Evolutionary conservation across 35 echinoderm and acorn worm species (phyloP).

Genomic region (Eucidaris tribuloides): DNA sequence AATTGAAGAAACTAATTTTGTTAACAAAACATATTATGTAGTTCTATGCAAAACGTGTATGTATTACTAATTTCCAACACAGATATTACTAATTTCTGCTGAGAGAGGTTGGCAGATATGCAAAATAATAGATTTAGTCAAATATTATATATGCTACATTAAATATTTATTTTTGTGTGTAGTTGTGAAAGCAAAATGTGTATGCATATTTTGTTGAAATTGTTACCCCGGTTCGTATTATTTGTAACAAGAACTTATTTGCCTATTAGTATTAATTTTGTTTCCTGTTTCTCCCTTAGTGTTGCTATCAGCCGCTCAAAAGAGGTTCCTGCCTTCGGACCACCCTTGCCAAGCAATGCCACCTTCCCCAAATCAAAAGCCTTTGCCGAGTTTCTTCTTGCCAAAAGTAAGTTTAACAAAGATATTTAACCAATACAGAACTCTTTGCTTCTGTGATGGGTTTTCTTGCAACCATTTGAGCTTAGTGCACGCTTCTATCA

Average conservation of each 20-base stretch:
- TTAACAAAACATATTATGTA: too few relatives aligned
- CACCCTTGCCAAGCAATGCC: constrained; percentile 59
- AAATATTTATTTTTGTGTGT: background rate
- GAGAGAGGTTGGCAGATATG: too few relatives aligned
- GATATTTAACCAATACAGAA: too few relatives aligned
- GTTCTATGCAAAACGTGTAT: too few relatives aligned
- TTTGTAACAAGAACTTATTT: background rate
- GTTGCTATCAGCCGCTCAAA: constrained; percentile 97
- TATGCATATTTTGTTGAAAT: background rate
- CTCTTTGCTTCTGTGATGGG: too few relatives aligned
- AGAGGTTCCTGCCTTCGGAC: constrained; percentile 83
- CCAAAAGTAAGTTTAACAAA: constrained; percentile 96
- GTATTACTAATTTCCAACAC: too few relatives aligned
- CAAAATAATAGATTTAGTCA: too few relatives aligned
- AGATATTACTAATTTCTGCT: too few relatives aligned
- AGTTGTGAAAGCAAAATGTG: background rate
- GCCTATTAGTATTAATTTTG: background rate
- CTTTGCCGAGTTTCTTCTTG: constrained; percentile 89
- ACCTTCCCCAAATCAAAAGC: constrained; percentile 58
- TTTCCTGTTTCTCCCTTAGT: constrained; percentile 23
- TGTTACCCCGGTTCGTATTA: too few relatives aligned
- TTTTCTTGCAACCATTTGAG: too few relatives aligned
- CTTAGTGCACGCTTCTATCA: too few relatives aligned
- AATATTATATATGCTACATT: background rate
- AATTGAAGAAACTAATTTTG: too few relatives aligned